Base-by-base conservation (phyloP, 2,888 invertebrate genomes). In the Itoplectis maculator region DNA sequence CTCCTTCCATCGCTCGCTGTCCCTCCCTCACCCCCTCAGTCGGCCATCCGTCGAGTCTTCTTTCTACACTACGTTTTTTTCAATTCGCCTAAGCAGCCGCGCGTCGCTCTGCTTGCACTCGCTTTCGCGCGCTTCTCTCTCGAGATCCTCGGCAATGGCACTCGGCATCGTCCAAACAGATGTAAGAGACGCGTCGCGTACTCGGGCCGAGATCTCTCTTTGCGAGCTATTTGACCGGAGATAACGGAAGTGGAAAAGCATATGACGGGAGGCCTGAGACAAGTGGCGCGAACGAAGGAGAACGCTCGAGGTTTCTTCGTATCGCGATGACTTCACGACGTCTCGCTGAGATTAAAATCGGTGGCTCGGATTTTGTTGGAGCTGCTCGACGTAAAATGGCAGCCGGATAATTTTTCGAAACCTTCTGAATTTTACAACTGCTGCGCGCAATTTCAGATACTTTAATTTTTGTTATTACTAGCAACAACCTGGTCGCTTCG, bases 231-330 rank as follows among this genome's bases (percentile, higher is more conserved):
- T 80, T 78, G 70, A 77, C 76, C 49, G 15, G 23, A 61, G 77
- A 84, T 84, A 84, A 78, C 61, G 51, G 56, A 84, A 75, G 73
- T 78, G 72, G 51, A 56, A 61, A 15, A 56, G 74, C 73, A 76
- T 68, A 63, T 47, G 72, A 29, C 49, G 15, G 4, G 29, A 11
- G 4, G 29, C 15, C 49, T 66, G 4, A 15, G 42, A 15, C 35
- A 11, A 66, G 20, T 40, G 20, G 6, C 9, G 20, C 11, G n/a
- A n/a, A n/a, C n/a, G n/a, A n/a, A n/a, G n/a, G n/a, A n/a, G n/a
- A n/a, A n/a, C n/a, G n/a, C 42, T 23, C 18, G n/a, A 7, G 11
- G n/a, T 5, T 15, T 63, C 8, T 54, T 40, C n/a, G 37, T 40
- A 69, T 54, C 40, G 20, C 3, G 69, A 69, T 69, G 5, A 40